These are phyloP conservation scores for Sebastolobus altivelis DNA, from an alignment of 2,797 vertebrate genomes.

Conservation along the genomic window DNA sequence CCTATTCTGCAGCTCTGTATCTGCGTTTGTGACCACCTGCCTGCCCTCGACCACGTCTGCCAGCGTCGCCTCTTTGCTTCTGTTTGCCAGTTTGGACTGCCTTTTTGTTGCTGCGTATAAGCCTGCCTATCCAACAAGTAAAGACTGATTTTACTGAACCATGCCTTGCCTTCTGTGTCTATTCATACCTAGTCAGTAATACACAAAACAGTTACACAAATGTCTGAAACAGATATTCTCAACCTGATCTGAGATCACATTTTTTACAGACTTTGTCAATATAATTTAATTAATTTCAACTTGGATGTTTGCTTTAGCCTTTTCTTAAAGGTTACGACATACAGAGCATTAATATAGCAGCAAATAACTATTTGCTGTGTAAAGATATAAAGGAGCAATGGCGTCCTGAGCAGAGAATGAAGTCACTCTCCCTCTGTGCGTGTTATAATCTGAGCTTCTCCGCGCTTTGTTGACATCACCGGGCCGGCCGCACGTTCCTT, in stretches of 20 bases:
- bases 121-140: slow-evolving; percentile 11
- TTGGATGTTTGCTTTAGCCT: background rate
- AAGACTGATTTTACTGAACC: slow-evolving; percentile 12
- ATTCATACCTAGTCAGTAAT: slow-evolving; percentile 8
- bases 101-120: slow-evolving; percentile 8
- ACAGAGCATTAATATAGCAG: too few relatives aligned
- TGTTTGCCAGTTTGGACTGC: slow-evolving; percentile 22
- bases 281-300: background rate
- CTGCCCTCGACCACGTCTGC: slow-evolving; percentile 18
- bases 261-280: background rate
- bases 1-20: slow-evolving; percentile 21
- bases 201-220: background rate
- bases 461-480: too few relatives aligned
- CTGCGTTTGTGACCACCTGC: slow-evolving; percentile 30
- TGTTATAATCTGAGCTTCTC: too few relatives aligned
- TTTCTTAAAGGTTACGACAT: background rate
- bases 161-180: slow-evolving; percentile 13
- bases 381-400: too few relatives aligned
- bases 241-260: slow-evolving; percentile 2
- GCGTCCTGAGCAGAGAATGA: too few relatives aligned
- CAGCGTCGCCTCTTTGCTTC: slow-evolving; percentile 26
- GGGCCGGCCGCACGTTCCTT: too few relatives aligned
- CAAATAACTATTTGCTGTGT: too few relatives aligned
- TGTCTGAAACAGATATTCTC: background rate
- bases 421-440: too few relatives aligned